phyloP scores from a whole-genome alignment of 2,113 vertebrate genomes.

The Numida meleagris region DNA sequence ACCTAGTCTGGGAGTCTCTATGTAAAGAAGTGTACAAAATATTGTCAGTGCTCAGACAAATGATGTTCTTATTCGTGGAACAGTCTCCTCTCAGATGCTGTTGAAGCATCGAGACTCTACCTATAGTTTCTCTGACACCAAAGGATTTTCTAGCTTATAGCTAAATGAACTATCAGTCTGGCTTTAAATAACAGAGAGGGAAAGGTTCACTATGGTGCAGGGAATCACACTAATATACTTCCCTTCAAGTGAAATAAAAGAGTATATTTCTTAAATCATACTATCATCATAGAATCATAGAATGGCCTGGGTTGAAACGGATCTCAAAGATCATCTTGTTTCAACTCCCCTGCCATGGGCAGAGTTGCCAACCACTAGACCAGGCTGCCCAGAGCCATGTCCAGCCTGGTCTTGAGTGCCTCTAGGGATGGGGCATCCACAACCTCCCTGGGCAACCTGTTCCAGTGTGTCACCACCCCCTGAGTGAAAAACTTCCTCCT shows the following conservation, averaged over 20 bases:
- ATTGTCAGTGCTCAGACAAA: neutral
- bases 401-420: too few species aligned
- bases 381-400: too few species aligned
- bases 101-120: neutral
- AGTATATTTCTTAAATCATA: slow-evolving; percentile 19
- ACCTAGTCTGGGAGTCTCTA: neutral
- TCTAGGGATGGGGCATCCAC: too few species aligned
- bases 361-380: too few species aligned
- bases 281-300: too few species aligned
- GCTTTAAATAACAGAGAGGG: neutral
- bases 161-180: neutral
- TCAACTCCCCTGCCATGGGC: too few species aligned
- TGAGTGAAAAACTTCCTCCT: too few species aligned
- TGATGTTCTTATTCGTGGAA: neutral
- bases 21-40: neutral
- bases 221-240: neutral
- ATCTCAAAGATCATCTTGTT: too few species aligned
- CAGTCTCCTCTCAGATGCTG: neutral
- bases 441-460: too few species aligned
- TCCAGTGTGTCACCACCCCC: too few species aligned
- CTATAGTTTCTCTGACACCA: neutral
- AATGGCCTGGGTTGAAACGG: too few species aligned
- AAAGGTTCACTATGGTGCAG: neutral
- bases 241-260: slow-evolving; percentile 9
- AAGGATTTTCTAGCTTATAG: neutral